These are phyloP conservation scores for Oxyruncus cristatus DNA, from an alignment of 2,113 vertebrate genomes.

Conservation along the genomic window DNA sequence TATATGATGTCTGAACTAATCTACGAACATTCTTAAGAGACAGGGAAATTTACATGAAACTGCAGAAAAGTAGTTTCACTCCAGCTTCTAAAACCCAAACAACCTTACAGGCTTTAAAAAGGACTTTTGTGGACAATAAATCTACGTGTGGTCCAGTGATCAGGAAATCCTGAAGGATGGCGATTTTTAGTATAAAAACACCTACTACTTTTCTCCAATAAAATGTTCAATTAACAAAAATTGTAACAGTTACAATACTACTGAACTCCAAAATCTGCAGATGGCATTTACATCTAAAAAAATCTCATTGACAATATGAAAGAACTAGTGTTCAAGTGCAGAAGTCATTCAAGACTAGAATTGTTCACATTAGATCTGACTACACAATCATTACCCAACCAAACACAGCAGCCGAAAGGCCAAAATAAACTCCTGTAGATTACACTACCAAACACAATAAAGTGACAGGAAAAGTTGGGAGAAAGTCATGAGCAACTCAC, in stretches of 20 bases:
- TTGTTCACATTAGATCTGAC: background rate
- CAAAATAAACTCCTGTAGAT: background rate
- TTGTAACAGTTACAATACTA: background rate
- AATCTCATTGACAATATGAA: fast-evolving
- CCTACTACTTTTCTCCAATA: background rate
- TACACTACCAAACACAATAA: background rate
- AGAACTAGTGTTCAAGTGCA: background rate
- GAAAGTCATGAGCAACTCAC: background rate
- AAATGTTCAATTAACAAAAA: background rate
- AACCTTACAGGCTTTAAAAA: background rate
- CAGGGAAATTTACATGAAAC: background rate
- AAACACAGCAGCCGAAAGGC: background rate
- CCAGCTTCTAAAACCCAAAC: background rate
- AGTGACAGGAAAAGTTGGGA: background rate
- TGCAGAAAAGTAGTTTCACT: background rate
- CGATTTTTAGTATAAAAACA: background rate
- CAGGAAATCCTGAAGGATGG: background rate
- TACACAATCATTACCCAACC: background rate
- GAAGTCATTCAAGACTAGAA: background rate
- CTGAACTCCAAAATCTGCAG: background rate
- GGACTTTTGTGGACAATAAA: background rate
- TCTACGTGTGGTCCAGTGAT: background rate
- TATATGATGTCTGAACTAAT: background rate
- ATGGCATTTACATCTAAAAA: background rate
- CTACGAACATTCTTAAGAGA: background rate